These are phyloP conservation scores for Pituophis catenifer DNA, from an alignment of 2,113 vertebrate genomes.

Conservation along the genomic window DNA sequence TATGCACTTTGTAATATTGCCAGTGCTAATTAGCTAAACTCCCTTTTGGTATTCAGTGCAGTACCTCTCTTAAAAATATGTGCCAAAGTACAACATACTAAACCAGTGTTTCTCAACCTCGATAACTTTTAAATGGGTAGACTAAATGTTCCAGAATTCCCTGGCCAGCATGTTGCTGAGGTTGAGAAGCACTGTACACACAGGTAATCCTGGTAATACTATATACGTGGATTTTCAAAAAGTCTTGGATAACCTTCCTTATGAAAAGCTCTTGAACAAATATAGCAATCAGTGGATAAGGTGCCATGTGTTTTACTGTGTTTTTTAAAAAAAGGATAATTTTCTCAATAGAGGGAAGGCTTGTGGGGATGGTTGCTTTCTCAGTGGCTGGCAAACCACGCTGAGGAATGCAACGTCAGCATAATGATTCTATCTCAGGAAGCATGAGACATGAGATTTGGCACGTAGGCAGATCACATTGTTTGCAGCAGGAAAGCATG, in stretches of 20 bases:
- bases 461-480: too few species aligned
- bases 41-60: not conserved
- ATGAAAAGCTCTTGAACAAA: not conserved
- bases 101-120: not conserved
- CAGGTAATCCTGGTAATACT: not conserved
- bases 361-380: too few species aligned
- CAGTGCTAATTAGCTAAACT: not conserved
- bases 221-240: not conserved
- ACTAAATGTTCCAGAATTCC: not conserved
- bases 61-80: not conserved
- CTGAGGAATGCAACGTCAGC: too few species aligned
- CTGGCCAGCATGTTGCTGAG: not conserved
- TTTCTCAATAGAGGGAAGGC: not conserved
- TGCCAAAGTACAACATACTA: not conserved
- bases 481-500: too few species aligned
- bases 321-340: not conserved
- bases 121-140: not conserved
- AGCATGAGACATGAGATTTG: too few species aligned
- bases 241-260: not conserved
- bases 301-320: not conserved
- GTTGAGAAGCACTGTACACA: not conserved
- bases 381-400: too few species aligned
- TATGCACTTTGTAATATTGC: not conserved
- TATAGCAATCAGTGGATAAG: not conserved
- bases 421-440: too few species aligned